Evolutionary conservation across 2,113 vertebrate species (phyloP), one percentile per base, ranked within the genome.

Genomic region (Gallinago jamesoni): DNA sequence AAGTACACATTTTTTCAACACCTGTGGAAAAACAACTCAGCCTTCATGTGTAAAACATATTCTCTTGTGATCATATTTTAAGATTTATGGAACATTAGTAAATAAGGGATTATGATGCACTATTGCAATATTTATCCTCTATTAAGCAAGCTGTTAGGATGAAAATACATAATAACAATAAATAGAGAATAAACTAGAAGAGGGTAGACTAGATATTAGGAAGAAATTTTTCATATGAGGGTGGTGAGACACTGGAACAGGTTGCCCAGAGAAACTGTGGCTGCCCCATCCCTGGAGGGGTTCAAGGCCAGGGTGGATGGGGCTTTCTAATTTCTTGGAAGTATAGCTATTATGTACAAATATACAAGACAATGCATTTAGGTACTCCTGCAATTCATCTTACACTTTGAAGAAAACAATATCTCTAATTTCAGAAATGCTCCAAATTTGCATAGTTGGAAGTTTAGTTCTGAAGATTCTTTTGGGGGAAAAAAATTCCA

Each of bases 71-170:
- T 47, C 2, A 0, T 30, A 70, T 81, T 56, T 78, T 41, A 74
- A 60, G 48, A 22, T 62, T 45, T 52, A 23, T n/a, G 52, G 12
- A 84, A 19, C 31, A 72, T 73, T 88, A 81, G 77, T 53, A 8
- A 6, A 31, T 19, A 67, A 43, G 16, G 30, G 60, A 75, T 86
- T 43, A 57, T 8, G 19, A 79, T 50, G 47, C 20, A 72, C 4
- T 66, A 43, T 35, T 69, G 77, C 64, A 55, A 10, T 52, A 39
- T n/a, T 76, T 59, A 35, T 76, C 56, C 47, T 66, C 41, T 85
- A 47, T 84, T 89, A 94, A 93, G 78, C 77, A 95, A 79, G 47
- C 57, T 91, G 52, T 35, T 91, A 77, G n/a, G 59, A 94, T 77
- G 77, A 59, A 45, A 90, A 10, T 45, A 33, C 25, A 3, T 39